Conservation (phyloP, 2,888 invertebrate species). For the Callimorpha dominula region DNA sequence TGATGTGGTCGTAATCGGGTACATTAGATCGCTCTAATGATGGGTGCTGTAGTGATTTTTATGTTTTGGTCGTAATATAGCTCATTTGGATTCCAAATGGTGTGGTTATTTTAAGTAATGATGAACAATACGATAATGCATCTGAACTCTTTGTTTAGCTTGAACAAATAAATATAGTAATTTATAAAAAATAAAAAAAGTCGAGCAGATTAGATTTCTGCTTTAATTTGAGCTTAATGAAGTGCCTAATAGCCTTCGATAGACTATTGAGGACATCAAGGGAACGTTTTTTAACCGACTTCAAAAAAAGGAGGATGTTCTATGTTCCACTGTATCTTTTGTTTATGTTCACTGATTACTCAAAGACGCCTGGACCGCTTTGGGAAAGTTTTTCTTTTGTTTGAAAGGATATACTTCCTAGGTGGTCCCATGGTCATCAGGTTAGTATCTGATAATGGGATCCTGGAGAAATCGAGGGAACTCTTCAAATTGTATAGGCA, state of each 20-base stretch:
- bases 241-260: neutral
- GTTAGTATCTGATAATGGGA: no score
- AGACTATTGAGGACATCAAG: no score
- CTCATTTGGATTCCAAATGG: neutral
- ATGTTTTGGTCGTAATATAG: neutral
- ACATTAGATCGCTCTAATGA: conserved; percentile 3
- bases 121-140: neutral
- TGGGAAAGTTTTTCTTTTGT: no score
- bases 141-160: neutral
- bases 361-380: no score
- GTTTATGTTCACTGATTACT: no score
- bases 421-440: no score
- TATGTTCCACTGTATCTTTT: no score
- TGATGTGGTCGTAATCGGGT: conserved; percentile 7
- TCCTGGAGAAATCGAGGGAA: no score
- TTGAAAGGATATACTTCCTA: no score
- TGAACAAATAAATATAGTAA: neutral
- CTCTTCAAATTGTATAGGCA: no score
- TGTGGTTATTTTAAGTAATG: neutral
- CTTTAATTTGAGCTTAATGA: neutral
- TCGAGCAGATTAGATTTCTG: neutral
- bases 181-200: neutral
- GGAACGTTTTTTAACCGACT: neutral
- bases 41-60: conserved; percentile 1
- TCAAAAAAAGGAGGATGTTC: no score